Conservation (phyloP, 2,113 vertebrate genomes). For the Butorides virescens region DNA sequence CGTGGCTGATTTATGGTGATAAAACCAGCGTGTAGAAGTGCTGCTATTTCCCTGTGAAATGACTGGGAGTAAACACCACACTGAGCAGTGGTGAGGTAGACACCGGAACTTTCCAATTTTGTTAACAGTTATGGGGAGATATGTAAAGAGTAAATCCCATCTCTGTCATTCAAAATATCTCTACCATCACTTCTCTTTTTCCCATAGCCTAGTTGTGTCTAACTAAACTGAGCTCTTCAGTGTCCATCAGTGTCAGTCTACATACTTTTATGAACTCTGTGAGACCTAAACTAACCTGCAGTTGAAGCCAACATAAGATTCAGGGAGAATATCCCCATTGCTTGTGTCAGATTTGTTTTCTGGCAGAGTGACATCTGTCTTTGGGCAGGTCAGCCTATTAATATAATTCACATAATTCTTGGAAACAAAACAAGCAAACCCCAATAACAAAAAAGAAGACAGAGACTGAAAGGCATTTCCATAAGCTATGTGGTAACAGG, state of each 20-base stretch:
- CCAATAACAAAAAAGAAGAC: not conserved
- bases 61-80: accelerated
- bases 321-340: not conserved
- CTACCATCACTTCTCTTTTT: not conserved
- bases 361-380: not conserved
- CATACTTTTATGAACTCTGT: not conserved
- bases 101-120: not conserved
- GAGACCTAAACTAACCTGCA: not conserved
- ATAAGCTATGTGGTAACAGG: not conserved
- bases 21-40: not conserved
- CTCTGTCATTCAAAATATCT: not conserved
- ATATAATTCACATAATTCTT: not conserved
- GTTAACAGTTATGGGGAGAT: not conserved
- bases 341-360: not conserved
- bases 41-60: not conserved
- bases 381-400: not conserved
- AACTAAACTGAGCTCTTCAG: not conserved
- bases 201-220: not conserved
- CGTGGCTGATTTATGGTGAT: not conserved
- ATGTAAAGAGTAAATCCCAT: not conserved
- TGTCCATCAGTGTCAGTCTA: not conserved
- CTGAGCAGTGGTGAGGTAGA: not conserved
- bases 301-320: not conserved
- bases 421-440: not conserved
- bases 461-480: not conserved